A percentile compares a stretch with the other conserved stretches of the same genome.
These are phyloP conservation scores for Piaya cayana DNA, from an alignment of 2,113 vertebrate genomes.

Conservation along the genomic window DNA sequence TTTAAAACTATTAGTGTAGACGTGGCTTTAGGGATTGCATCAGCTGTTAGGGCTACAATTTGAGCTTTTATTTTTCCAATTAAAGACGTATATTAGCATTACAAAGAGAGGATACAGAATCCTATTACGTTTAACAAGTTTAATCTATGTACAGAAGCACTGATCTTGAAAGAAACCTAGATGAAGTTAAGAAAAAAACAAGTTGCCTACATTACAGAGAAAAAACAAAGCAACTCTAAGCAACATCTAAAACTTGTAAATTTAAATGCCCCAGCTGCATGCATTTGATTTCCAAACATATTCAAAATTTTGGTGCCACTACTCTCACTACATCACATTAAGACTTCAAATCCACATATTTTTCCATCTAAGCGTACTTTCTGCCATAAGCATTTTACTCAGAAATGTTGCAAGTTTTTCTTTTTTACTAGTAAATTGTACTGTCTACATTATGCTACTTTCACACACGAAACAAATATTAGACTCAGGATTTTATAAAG, in stretches of 20 bases:
- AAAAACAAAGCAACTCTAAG: not conserved
- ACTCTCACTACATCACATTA: not conserved
- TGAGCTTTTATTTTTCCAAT: not conserved
- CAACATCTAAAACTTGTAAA: not conserved
- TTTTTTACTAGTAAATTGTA: not conserved
- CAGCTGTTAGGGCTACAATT: constrained; percentile 13
- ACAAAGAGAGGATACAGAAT: not conserved
- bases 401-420: not conserved
- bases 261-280: not conserved
- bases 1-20: constrained; percentile 32
- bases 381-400: not conserved
- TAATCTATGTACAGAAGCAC: not conserved
- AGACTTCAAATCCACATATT: not conserved
- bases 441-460: not conserved
- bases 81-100: not conserved
- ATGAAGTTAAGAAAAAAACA: not conserved
- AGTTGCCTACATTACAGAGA: not conserved
- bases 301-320: not conserved
- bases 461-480: not conserved
- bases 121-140: not conserved
- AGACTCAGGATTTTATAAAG: not conserved
- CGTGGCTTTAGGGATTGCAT: constrained; percentile 54
- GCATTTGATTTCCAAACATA: not conserved
- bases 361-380: not conserved
- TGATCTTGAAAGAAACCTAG: not conserved